Evolutionary conservation across 2,888 invertebrate genomes (phyloP).

Genomic region (Sclerodermus sp.): DNA sequence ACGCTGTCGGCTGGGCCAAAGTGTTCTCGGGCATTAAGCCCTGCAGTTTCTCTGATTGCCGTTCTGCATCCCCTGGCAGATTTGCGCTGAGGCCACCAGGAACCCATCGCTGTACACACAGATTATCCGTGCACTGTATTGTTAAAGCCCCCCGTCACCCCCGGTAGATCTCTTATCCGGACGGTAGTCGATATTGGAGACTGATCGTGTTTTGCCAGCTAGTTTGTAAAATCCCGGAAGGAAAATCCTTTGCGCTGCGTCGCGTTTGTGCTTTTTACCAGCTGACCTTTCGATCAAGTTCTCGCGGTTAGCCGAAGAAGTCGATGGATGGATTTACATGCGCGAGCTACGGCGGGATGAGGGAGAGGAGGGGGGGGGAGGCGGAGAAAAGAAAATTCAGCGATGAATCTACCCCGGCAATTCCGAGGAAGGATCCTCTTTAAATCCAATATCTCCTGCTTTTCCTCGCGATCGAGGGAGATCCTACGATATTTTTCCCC

Average conservation of each 20-base stretch:
- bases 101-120: neutral
- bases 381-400: constrained; percentile 1
- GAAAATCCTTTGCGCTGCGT: too few relatives aligned
- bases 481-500: too few relatives aligned
- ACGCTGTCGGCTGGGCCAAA: neutral
- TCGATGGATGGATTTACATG: too few relatives aligned
- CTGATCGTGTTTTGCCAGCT: too few relatives aligned
- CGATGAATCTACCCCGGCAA: constrained; percentile 18
- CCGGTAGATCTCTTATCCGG: too few relatives aligned
- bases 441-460: neutral
- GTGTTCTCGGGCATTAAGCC: constrained; percentile 13
- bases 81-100: neutral
- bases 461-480: constrained; percentile 15
- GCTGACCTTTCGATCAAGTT: too few relatives aligned
- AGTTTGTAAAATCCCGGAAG: too few relatives aligned
- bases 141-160: too few relatives aligned
- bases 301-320: too few relatives aligned
- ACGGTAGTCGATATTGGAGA: too few relatives aligned
- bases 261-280: too few relatives aligned
- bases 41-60: constrained; percentile 19
- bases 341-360: neutral
- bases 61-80: neutral
- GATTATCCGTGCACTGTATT: too few relatives aligned
- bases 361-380: constrained; percentile 1
- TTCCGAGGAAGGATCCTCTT: neutral